Percentiles rank a stretch among this genome's conserved stretches.
Evolutionary conservation across 64 coral and sea anemone genomes (phyloP).

Genomic region (Trachythela sp.): DNA sequence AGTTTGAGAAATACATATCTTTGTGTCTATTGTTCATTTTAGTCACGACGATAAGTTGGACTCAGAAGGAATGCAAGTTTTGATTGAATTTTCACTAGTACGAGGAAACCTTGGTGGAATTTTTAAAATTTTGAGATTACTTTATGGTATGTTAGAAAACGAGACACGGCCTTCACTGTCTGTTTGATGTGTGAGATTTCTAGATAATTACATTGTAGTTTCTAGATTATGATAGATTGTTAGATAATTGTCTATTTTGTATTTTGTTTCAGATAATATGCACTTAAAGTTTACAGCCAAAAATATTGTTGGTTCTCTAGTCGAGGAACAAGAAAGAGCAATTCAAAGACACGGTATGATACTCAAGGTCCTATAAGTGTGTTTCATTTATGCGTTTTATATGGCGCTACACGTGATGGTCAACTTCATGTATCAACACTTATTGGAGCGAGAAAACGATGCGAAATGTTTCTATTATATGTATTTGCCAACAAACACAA

Average conservation of each 20-base stretch:
- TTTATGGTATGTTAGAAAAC: no score
- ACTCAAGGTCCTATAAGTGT: background rate
- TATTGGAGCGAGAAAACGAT: no score
- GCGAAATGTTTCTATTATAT: no score
- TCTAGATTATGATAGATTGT: background rate
- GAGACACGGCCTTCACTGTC: no score
- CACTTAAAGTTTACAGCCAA: constrained; percentile 12
- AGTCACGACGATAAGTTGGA: constrained; percentile 68
- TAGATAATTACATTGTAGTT: background rate
- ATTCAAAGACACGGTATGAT: constrained; percentile 7
- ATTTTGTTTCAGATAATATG: background rate
- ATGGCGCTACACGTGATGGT: no score
- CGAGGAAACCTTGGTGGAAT: constrained; percentile 95
- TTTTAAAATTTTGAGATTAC: constrained; percentile 86
- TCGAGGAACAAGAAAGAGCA: constrained; percentile 18
- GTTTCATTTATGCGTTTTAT: no score
- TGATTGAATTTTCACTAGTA: constrained; percentile 83
- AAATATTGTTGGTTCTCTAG: background rate
- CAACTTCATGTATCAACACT: no score
- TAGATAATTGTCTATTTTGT: background rate
- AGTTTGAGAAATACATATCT: background rate
- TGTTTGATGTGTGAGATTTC: background rate
- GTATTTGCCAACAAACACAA: no score
- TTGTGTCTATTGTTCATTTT: background rate
- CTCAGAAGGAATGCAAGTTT: constrained; percentile 80